A percentile compares a stretch with the other conserved stretches of the same genome.
These are phyloP conservation scores for Apodemia duryi DNA, from an alignment of 2,888 invertebrate genomes.

Conservation along the genomic window DNA sequence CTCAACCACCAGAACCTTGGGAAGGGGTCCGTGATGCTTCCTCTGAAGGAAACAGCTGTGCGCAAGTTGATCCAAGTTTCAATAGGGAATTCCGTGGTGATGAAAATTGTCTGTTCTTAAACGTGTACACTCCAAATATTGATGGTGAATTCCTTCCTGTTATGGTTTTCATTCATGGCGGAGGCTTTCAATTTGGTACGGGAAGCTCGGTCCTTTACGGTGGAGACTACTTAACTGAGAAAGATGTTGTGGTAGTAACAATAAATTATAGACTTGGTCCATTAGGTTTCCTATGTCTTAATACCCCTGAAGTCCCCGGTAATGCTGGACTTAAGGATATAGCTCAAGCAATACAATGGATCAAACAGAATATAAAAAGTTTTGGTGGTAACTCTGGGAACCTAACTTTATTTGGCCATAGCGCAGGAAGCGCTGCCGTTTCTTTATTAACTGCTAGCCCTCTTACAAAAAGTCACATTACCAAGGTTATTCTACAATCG, in stretches of 20 bases:
- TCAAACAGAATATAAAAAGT: conserved; percentile 60
- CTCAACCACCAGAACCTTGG: conserved; percentile 79
- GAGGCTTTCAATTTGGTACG: conserved; percentile 73
- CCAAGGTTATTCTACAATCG: conserved; percentile 62
- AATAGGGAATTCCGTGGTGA: conserved; percentile 66
- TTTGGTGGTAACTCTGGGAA: conserved; percentile 68
- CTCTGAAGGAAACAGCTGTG: conserved; percentile 79
- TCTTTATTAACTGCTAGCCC: conserved; percentile 61
- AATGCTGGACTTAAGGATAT: conserved; percentile 68
- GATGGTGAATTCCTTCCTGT: conserved; percentile 72
- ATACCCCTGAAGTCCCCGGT: conserved; percentile 68
- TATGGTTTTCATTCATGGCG: conserved; percentile 80
- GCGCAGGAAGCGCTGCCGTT: conserved; percentile 51
- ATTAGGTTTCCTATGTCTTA: conserved; percentile 61
- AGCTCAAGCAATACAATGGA: conserved; percentile 60
- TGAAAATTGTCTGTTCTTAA: conserved; percentile 85
- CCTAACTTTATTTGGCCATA: conserved; percentile 64
- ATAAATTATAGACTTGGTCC: conserved; percentile 75
- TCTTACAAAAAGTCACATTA: conserved; percentile 52
- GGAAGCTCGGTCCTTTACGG: conserved; percentile 70
- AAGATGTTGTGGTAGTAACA: conserved; percentile 77
- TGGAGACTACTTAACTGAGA: conserved; percentile 76
- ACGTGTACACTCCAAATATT: conserved; percentile 82
- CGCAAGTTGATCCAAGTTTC: conserved; percentile 72
- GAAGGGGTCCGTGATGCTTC: conserved; percentile 80